Conservation (phyloP, 92 coral and sea anemone genomes). For the Epizoanthus fatuus region DNA sequence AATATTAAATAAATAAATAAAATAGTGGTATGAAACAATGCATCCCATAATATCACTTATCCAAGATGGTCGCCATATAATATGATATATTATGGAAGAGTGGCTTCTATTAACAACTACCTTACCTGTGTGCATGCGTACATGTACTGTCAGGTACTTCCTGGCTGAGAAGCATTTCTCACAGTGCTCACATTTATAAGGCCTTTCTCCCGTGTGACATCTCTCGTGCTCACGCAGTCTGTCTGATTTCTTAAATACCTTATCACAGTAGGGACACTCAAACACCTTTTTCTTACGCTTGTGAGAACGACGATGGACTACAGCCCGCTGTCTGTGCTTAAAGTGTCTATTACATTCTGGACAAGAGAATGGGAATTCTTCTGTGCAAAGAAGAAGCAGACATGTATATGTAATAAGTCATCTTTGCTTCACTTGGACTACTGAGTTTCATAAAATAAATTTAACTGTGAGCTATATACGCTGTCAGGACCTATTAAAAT, state of each 20-base stretch:
- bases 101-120: not conserved
- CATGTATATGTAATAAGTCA: too few species aligned
- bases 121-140: constrained; percentile 34
- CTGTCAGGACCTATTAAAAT: too few species aligned
- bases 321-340: constrained; percentile 1
- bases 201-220: constrained; percentile 25
- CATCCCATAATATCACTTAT: too few species aligned
- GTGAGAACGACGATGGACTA: not conserved
- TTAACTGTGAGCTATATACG: too few species aligned
- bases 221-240: constrained; percentile 12
- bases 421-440: too few species aligned
- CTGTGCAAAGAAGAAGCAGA: not conserved
- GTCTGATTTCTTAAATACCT: not conserved
- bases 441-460: too few species aligned
- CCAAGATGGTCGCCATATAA: too few species aligned
- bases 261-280: constrained; percentile 12
- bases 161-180: constrained; percentile 14
- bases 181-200: constrained; percentile 19
- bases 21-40: too few species aligned
- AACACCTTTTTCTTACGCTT: not conserved
- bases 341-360: constrained; percentile 17
- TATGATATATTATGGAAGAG: too few species aligned
- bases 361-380: constrained; percentile 13
- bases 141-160: constrained; percentile 10
- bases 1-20: too few species aligned